phyloP scores from a whole-genome alignment of 2,797 vertebrate genomes.

The Naso thynnoides region DNA sequence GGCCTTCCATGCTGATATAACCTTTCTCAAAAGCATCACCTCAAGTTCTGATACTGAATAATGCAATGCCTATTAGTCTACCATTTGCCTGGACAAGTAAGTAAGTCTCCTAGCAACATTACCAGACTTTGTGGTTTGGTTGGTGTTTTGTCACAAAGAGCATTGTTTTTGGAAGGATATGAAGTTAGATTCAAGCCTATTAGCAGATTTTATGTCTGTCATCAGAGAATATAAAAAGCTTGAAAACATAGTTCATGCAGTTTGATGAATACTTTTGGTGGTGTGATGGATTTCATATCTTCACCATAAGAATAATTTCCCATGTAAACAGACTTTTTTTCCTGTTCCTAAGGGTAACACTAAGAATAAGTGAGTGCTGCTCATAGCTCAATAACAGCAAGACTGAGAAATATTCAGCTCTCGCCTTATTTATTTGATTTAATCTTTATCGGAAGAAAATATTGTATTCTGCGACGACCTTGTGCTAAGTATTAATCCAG shows the following conservation, averaged over 20 bases:
- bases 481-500: conserved; percentile 1
- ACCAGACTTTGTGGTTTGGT: conserved; percentile 47
- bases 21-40: conserved; percentile 71
- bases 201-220: conserved; percentile 6
- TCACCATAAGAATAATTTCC: neutral
- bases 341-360: neutral
- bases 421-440: conserved; percentile 1
- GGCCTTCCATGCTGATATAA: conserved; percentile 55
- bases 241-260: neutral
- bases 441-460: conserved; percentile 1
- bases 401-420: conserved; percentile 3
- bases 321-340: neutral
- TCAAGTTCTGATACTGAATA: conserved; percentile 67
- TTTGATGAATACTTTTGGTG: neutral
- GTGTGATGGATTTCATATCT: neutral
- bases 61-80: conserved; percentile 71
- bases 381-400: neutral
- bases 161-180: conserved; percentile 10
- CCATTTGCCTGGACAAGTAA: conserved; percentile 69
- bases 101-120: conserved; percentile 71
- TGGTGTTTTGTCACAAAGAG: conserved; percentile 40
- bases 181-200: neutral
- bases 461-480: neutral
- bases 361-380: neutral
- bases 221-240: neutral